Base-by-base conservation (phyloP, 64 coral and sea anemone species). In the Pocillopora damicornis region DNA sequence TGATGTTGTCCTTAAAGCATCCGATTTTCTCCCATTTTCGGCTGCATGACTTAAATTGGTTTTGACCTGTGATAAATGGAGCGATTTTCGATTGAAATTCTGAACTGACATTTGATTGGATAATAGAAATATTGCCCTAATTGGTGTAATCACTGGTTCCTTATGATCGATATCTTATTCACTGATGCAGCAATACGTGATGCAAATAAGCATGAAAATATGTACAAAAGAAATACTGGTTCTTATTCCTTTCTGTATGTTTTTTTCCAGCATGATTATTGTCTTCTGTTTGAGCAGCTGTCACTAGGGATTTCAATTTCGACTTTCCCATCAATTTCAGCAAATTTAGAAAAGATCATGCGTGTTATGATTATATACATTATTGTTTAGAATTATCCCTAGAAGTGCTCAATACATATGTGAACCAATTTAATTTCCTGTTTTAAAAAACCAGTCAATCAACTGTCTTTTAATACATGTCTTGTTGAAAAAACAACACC, bases 21-120 rank as follows among this genome's bases (percentile, higher is more conserved):
- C 83, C 83, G 26, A 91, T 69, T 65, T 91, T 91, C 16, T 25
- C 74, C 81, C 81, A 85, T 3, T 36, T 13, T 56, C 81, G 81
- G 20, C 58, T 20, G 81, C 81, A 85, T 72, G 81, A 73, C 23
- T 63, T 63, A 72, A 85, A 85, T 11, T 71, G 45, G 81, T 85
- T 72, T 71, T 85, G 81, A 34, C 81, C 81, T 85, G 37, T 23
- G 42, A 51, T 51, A 2, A 51, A 51, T 51, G 42, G 42, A 51
- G 42, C 42, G 42, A 51, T 51, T 51, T 7, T 51, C 42, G 42
- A 51, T 4, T 7, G 2, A 7, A 51, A 51, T 51, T 51, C 42
- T 51, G 42, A 51, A 1, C 42, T 51, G 42, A 51, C 7, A 51
- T 51, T 51, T 51, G 42, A 45, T 45, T 6, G 1, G 42, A 51